These are phyloP conservation scores for Allolobophora icterica DNA, from an alignment of 2,888 invertebrate species.

Conservation along the genomic window DNA sequence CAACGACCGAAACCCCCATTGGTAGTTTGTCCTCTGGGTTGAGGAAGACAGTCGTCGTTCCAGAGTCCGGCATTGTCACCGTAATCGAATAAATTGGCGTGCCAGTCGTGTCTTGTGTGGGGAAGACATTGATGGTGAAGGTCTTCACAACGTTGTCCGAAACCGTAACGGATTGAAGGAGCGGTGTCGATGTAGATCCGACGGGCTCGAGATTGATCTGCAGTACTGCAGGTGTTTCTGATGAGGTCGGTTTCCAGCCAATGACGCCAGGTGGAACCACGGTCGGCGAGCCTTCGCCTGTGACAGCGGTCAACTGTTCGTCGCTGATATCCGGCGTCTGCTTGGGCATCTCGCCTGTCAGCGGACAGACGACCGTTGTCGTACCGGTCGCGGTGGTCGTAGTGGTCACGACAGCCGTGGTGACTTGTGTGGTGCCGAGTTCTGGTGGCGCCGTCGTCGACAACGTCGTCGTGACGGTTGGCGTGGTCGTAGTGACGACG, in stretches of 20 bases:
- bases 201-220: too few species aligned
- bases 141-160: too few species aligned
- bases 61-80: neutral
- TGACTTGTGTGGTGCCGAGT: neutral
- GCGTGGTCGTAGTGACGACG: slow-evolving; percentile 7
- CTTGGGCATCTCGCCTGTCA: neutral
- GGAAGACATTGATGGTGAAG: too few species aligned
- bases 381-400: slow-evolving; percentile 21
- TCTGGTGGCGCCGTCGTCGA: slow-evolving; percentile 5
- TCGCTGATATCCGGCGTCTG: neutral
- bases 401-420: slow-evolving; percentile 5
- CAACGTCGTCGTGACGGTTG: slow-evolving; percentile 30
- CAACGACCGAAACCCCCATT: neutral
- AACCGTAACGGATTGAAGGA: too few species aligned
- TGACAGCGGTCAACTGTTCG: neutral
- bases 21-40: neutral
- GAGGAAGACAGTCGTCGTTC: neutral
- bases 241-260: too few species aligned
- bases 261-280: too few species aligned
- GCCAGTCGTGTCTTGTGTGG: too few species aligned
- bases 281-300: too few species aligned
- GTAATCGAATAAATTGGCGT: too few species aligned
- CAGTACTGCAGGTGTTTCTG: too few species aligned
- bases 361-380: slow-evolving; percentile 5
- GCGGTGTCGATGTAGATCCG: too few species aligned